Base-by-base conservation (phyloP, 2,888 invertebrate genomes). In the Teinopalpus imperialis region DNA sequence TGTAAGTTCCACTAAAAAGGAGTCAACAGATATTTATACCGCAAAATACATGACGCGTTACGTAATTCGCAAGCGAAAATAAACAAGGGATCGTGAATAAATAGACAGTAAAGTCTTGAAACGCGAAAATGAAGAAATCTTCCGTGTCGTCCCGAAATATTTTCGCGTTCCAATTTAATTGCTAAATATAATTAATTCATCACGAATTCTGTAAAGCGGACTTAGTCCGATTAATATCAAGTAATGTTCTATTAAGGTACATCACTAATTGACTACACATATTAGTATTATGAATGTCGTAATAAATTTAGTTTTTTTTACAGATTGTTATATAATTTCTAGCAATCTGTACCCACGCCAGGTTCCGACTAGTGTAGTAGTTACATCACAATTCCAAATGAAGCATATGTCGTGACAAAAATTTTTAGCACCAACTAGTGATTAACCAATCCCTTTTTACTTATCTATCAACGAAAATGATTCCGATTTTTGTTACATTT, bases 141-240 rank as follows among this genome's bases (percentile, higher is more conserved):
- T 45, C 59, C 79, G 74, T 78, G 68, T 79, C 75, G 78, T 74
- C 77, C 74, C 69, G 74, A 69, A 66, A 73, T 76, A 77, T 80
- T 80, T 76, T 74, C 75, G 81, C 76, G 71, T 74, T 66, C 66
- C 69, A 51, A 69, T 82, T 78, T 82, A 82, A 86, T 86, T 81
- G 81, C 82, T 74, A 72, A 78, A 82, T 79, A 81, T 83, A 81
- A 85, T 86, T 82, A 83, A 83, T 79, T 67, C 53, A 65, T 77
- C 60, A 60, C 63, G 63, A 59, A 53, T 57, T 56, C 57, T 46
- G 61, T 56, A 63, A 71, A 73, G 68, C 64, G 12, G 68, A 12
- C 10, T 34, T 29, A 10, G 36, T 32, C 41, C 9, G 30, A 30
- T 44, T 31, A 36, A 37, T 31, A 16, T 31, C 30, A 20, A 8